Percentiles rank a stretch among this genome's conserved stretches.
phyloP scores from a whole-genome alignment of 2,888 invertebrate species.

The Watsonalla binaria region DNA sequence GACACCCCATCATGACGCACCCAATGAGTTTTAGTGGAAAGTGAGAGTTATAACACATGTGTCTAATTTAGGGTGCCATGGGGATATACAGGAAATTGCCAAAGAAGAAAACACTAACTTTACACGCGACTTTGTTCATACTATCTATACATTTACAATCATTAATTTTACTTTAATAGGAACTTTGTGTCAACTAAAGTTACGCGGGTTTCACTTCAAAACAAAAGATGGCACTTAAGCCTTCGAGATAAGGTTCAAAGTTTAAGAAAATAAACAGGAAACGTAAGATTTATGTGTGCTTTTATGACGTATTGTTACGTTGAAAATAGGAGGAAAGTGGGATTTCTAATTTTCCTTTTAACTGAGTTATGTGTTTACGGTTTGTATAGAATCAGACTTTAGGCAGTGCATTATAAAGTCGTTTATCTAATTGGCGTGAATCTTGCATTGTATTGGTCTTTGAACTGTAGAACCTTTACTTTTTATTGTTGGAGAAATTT shows the following conservation, averaged over 20 bases:
- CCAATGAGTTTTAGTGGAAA: no score
- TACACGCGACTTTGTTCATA: neutral
- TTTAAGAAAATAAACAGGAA: neutral
- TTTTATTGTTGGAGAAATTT: no score
- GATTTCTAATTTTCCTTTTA: neutral
- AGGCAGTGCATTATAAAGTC: neutral
- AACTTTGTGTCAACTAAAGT: neutral
- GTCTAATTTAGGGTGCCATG: no score
- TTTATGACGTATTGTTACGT: slow-evolving; percentile 16
- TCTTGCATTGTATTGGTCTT: no score
- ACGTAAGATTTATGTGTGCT: slow-evolving; percentile 10
- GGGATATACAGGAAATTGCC: no score
- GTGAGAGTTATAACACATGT: no score
- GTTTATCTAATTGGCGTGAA: no score
- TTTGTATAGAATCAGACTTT: neutral
- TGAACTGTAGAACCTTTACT: no score
- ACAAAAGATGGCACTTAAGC: neutral
- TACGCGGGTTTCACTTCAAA: neutral
- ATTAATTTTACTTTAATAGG: neutral
- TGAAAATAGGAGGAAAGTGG: slow-evolving; percentile 1
- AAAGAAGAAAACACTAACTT: no score
- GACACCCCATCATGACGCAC: no score
- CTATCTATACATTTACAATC: neutral
- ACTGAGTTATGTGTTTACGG: neutral
- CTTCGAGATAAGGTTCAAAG: neutral